Base-by-base conservation (phyloP, 2,888 invertebrate species). In the Aelia acuminata region DNA sequence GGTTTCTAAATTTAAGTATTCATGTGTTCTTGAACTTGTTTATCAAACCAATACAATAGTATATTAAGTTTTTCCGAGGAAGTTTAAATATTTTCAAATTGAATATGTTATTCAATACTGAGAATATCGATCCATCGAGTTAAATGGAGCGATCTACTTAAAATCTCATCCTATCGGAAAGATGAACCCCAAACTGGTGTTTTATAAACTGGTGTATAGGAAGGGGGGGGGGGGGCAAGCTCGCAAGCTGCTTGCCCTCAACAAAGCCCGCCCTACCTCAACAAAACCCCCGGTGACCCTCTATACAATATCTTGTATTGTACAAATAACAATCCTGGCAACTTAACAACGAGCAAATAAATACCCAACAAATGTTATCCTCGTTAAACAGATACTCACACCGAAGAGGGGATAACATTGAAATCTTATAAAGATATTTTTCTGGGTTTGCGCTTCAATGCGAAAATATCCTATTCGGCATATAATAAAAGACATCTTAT, bases 221-320 rank as follows among this genome's bases (percentile, higher is more conserved):
- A n/a, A n/a, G n/a, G 0, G 10, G 35, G 35, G 63, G 63, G 63
- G 35, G 0, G 22, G 20, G 15, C 3, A 15, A 20, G 7, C 31
- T 35, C 18, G 63, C 63, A 70, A 70, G 63, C 63, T 70, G 57
- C 13, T 57, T 13, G 63, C 35, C 18, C 18, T 7, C 5, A 70
- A 57, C 57, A 70, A 70, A 70, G 63, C 63, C 7, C 15, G 63
- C 35, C 63, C 63, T 70, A 70, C 63, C 63, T 70, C 63, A 70
- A 70, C 63, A 70, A 31, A 70, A 70, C 35, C 31, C 63, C 1
- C 8, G 63, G 31, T 70, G 63, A 70, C 63, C 63, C 63, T 35
- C 35, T 35, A 18, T 18, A 20, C 18, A 22, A 35, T 70, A 31
- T 70, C 13, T 70, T 70, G 63, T 20, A 70, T 70, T 70, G 63